Evolutionary conservation across 2,888 invertebrate species (phyloP).

Genomic region (Phengaris arion): DNA sequence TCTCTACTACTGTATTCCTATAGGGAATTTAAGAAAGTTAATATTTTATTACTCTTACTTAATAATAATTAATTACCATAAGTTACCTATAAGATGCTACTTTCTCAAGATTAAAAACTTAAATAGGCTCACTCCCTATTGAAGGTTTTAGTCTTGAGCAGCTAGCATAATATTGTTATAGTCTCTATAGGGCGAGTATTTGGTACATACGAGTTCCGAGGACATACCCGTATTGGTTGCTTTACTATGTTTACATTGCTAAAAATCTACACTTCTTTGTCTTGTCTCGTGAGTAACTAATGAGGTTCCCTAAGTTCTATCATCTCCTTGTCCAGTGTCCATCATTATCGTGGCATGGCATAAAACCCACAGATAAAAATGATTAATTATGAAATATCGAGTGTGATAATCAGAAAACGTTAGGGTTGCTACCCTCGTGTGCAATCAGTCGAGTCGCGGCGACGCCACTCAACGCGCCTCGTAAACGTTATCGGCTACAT

Average conservation of each 20-base stretch:
- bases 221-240: too few relatives aligned
- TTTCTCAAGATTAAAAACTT: too few relatives aligned
- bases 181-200: too few relatives aligned
- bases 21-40: neutral
- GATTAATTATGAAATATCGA: conserved; percentile 20
- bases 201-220: too few relatives aligned
- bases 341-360: neutral
- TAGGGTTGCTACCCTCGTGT: conserved; percentile 48
- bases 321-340: too few relatives aligned
- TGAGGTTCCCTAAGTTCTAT: neutral
- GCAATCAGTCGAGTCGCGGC: conserved; percentile 75
- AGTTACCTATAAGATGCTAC: too few relatives aligned
- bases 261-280: neutral
- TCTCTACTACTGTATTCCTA: neutral
- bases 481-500: conserved; percentile 76
- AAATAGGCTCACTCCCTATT: too few relatives aligned
- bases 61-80: too few relatives aligned
- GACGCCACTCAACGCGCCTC: conserved; percentile 75
- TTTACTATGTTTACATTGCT: too few relatives aligned
- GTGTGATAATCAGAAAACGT: conserved; percentile 30
- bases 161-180: too few relatives aligned
- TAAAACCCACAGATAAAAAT: conserved; percentile 1
- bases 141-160: too few relatives aligned
- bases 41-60: too few relatives aligned
- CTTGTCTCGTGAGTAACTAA: neutral